Conservation (phyloP, 1,140 invertebrate genomes). For the Globodera rostochiensis region DNA sequence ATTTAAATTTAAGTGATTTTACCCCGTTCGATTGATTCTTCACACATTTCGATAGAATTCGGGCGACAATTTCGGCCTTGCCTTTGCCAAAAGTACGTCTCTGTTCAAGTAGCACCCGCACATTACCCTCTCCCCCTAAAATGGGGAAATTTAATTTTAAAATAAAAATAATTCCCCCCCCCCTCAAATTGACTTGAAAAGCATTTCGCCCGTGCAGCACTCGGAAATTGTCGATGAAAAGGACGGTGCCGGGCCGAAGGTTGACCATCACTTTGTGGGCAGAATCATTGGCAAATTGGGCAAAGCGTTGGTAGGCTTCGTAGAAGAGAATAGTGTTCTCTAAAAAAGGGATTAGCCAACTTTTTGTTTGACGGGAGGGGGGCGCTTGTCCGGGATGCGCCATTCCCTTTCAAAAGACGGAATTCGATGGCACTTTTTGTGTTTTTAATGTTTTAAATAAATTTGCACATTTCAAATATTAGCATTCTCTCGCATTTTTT, state of each 20-base stretch:
- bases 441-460: too few species aligned
- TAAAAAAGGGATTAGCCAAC: slow-evolving; percentile 34
- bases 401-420: too few species aligned
- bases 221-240: slow-evolving; percentile 78
- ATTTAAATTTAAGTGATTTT: too few species aligned
- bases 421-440: too few species aligned
- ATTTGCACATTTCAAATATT: too few species aligned
- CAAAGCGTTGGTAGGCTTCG: slow-evolving; percentile 70
- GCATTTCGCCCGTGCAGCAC: slow-evolving; percentile 74
- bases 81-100: slow-evolving; percentile 59
- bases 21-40: background rate
- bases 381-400: too few species aligned
- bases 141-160: slow-evolving; percentile 49
- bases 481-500: too few species aligned
- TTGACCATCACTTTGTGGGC: slow-evolving; percentile 71
- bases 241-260: slow-evolving; percentile 72
- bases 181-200: slow-evolving; percentile 67
- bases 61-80: slow-evolving; percentile 43
- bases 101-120: slow-evolving; percentile 58
- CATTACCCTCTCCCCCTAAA: slow-evolving; percentile 55
- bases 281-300: slow-evolving; percentile 69
- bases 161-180: background rate
- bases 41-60: slow-evolving; percentile 25
- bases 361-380: too few species aligned
- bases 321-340: slow-evolving; percentile 72